These are phyloP conservation scores for Catocala sponsa DNA, from an alignment of 2,888 invertebrate genomes.

Conservation along the genomic window DNA sequence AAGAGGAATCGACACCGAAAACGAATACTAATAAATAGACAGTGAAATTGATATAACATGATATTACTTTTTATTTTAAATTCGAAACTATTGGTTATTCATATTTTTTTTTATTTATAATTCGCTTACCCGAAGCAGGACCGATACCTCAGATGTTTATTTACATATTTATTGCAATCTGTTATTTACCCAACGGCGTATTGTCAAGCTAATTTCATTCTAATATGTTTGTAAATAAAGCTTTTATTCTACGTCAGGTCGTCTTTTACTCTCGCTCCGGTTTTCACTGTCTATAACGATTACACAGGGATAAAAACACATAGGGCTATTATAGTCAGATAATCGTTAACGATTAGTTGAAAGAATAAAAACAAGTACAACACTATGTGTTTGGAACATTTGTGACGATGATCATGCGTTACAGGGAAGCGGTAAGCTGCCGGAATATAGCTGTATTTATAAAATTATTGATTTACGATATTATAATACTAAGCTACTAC, in stretches of 20 bases:
- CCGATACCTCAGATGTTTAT: conserved; percentile 75
- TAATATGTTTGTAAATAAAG: conserved; percentile 53
- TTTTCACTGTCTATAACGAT: conserved; percentile 85
- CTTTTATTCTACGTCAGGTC: conserved; percentile 48
- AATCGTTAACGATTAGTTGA: conserved; percentile 39
- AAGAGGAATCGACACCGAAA: conserved; percentile 88
- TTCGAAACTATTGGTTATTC: conserved; percentile 83
- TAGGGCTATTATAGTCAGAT: conserved; percentile 49
- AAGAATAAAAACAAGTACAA: conserved; percentile 42
- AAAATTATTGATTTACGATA: conserved; percentile 67
- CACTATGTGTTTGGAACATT: conserved; percentile 49
- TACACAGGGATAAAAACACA: conserved; percentile 55
- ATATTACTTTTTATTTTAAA: conserved; percentile 81
- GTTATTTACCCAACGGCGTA: conserved; percentile 69
- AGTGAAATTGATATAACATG: conserved; percentile 87
- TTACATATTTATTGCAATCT: conserved; percentile 86
- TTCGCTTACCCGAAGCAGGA: conserved; percentile 78
- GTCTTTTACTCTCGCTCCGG: conserved; percentile 55
- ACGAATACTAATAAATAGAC: conserved; percentile 86
- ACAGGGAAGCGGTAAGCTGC: conserved; percentile 57
- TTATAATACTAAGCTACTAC: conserved; percentile 71
- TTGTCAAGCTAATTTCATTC: conserved; percentile 56
- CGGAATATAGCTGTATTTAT: conserved; percentile 68
- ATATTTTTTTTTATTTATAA: conserved; percentile 66
- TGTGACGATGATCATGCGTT: conserved; percentile 73